Base-by-base conservation (phyloP, 1,140 invertebrate species). In the Drosophila novamexicana region DNA sequence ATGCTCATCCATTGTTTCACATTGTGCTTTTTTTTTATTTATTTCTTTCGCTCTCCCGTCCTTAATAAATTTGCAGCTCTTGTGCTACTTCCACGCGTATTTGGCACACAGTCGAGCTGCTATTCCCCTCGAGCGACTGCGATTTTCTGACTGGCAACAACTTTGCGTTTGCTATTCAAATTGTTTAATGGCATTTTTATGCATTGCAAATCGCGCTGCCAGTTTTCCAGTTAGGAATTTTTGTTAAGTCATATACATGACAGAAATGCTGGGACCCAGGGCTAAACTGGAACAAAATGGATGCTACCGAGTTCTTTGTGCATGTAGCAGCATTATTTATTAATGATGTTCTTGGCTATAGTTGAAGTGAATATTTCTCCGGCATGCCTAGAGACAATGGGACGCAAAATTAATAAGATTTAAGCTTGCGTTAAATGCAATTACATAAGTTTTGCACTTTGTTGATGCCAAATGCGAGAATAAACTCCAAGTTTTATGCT, bases 61-160 rank as follows among this genome's bases (percentile, higher is more conserved):
- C 63, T 63, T 47, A 59, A 68, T 71, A 61, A 36, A 57, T 65
- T 65, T 75, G 59, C 61, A 64, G 68, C 45, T 79, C 50, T 72
- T 79, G 77, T 79, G 77, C 77, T 39, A 79, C 69, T 79, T 79
- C 49, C 56, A 66, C 40, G 58, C 44, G 65, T 74, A 79, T 79
- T 77, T 79, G 75, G 77, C 75, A 74, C 57, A 59, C 42, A 36
- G 14, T 37, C 22, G 39, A 36, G 9, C 40, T 5, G 7, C 34
- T 6, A 44, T 49, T 44, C 50, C 45, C 18, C n/a, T 9, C n/a
- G 32, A 32, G 12, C 12, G 36, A 74, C 58, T 53, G 63, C 52
- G 45, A 22, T 45, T 52, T 68, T 74, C 18, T 29, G 53, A 39
- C 62, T 59, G 58, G 61, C 65, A 53, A 40, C 61, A 66, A 65